Evolutionary conservation across 2,888 invertebrate species (phyloP).

Genomic region (Watsonalla binaria): DNA sequence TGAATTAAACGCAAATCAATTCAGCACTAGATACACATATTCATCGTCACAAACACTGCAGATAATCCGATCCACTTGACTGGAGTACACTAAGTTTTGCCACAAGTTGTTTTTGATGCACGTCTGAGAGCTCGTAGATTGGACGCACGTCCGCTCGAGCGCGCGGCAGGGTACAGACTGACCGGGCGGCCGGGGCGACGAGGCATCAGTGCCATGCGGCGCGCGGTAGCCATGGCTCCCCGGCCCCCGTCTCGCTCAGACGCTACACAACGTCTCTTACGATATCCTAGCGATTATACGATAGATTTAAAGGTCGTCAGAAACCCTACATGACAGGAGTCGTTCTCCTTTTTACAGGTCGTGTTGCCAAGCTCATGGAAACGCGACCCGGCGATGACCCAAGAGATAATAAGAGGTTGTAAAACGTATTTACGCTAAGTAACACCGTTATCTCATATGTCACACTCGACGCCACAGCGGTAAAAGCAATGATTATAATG

Average conservation of each 20-base stretch:
- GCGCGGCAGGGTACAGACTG: slow-evolving; percentile 46
- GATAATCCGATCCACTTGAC: slow-evolving; percentile 56
- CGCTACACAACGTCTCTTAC: slow-evolving; percentile 55
- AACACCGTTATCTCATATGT: slow-evolving; percentile 57
- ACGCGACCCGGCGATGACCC: slow-evolving; percentile 34
- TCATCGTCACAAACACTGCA: slow-evolving; percentile 69
- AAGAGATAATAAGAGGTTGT: slow-evolving; percentile 49
- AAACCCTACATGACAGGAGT: slow-evolving; percentile 31
- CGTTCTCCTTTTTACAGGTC: slow-evolving; percentile 57
- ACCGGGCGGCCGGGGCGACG: slow-evolving; percentile 23
- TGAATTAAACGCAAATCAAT: slow-evolving; percentile 36
- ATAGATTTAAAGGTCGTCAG: slow-evolving; percentile 55
- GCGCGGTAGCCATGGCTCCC: slow-evolving; percentile 45
- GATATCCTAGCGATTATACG: slow-evolving; percentile 51
- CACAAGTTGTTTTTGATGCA: slow-evolving; percentile 48
- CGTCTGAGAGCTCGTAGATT: slow-evolving; percentile 23
- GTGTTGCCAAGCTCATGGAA: slow-evolving; percentile 43
- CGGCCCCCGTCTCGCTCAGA: slow-evolving; percentile 31
- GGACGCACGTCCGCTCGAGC: slow-evolving; percentile 35
- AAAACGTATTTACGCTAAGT: slow-evolving; percentile 52
- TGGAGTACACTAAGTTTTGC: slow-evolving; percentile 54
- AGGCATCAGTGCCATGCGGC: slow-evolving; percentile 30
- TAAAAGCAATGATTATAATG: slow-evolving; percentile 51
- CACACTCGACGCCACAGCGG: slow-evolving; percentile 41
- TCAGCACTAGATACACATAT: slow-evolving; percentile 52